phyloP scores from a whole-genome alignment of 2,888 invertebrate species.

The Drosophila engyochracea region DNA sequence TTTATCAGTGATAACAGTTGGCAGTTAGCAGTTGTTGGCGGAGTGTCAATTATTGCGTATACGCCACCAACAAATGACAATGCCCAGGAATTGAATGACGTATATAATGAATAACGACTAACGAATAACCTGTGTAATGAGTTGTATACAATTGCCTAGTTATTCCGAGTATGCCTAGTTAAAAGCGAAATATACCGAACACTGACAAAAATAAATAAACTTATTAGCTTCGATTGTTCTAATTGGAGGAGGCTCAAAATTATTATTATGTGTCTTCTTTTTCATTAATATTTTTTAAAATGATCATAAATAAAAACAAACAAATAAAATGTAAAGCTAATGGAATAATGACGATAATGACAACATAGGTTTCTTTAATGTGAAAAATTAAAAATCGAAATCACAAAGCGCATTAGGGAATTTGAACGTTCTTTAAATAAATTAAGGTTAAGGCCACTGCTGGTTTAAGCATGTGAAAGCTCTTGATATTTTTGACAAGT shows the following conservation, averaged over 20 bases:
- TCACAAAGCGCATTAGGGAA: background rate
- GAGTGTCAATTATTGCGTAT: constrained; percentile 69
- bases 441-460: background rate
- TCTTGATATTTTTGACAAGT: constrained; percentile 1
- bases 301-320: background rate
- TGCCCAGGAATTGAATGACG: constrained; percentile 34
- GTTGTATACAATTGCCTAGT: constrained; percentile 32
- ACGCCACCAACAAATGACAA: constrained; percentile 45
- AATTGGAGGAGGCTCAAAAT: background rate
- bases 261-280: background rate
- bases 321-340: no score
- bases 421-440: background rate
- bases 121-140: constrained; percentile 41
- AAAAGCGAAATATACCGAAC: constrained; percentile 31
- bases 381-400: background rate
- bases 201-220: constrained; percentile 7
- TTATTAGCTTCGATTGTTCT: background rate
- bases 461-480: background rate
- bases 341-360: background rate
- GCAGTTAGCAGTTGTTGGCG: constrained; percentile 28
- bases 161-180: constrained; percentile 27
- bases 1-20: constrained; percentile 63
- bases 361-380: background rate
- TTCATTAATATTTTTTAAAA: background rate
- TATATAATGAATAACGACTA: constrained; percentile 29